Evolutionary conservation across 37 sponge, comb jelly and placozoan genomes (phyloP).

Genomic region (Ephydatia muelleri): DNA sequence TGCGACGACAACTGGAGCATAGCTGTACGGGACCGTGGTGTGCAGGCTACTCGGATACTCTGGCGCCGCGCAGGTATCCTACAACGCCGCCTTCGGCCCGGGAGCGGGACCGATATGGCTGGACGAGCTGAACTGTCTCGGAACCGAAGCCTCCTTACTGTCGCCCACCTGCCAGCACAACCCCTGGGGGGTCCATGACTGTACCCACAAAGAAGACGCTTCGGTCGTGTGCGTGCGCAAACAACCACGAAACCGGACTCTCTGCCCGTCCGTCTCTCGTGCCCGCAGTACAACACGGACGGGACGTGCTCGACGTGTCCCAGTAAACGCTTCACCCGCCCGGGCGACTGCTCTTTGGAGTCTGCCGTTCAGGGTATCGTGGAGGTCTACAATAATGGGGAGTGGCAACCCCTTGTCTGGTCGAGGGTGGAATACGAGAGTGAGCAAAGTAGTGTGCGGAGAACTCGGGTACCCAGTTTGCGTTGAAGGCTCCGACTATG

Average conservation of each 20-base stretch:
- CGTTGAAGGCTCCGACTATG: neutral
- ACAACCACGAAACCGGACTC: neutral
- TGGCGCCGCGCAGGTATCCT: neutral
- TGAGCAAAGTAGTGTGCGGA: conserved; percentile 12
- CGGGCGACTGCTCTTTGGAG: neutral
- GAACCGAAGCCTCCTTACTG: conserved; percentile 22
- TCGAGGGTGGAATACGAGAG: neutral
- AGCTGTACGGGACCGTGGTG: conserved; percentile 35
- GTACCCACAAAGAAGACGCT: conserved; percentile 55
- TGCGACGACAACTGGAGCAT: conserved; percentile 68
- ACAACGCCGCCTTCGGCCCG: conserved; percentile 26
- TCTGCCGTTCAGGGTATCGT: conserved; percentile 11
- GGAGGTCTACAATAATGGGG: neutral
- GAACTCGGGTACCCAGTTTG: conserved; percentile 8
- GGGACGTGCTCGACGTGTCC: neutral
- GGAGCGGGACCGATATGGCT: conserved; percentile 59
- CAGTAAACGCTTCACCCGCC: neutral
- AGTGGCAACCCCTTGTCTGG: conserved; percentile 23
- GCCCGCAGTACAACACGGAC: neutral
- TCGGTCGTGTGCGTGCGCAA: conserved; percentile 43
- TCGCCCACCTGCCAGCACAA: no score
- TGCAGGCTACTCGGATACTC: conserved; percentile 65
- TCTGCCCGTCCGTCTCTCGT: neutral
- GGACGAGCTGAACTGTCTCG: conserved; percentile 50
- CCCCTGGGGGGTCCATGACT: conserved; percentile 51